These are phyloP conservation scores for Eidolon helvum DNA, from an alignment of 2,113 vertebrate genomes.

Conservation along the genomic window DNA sequence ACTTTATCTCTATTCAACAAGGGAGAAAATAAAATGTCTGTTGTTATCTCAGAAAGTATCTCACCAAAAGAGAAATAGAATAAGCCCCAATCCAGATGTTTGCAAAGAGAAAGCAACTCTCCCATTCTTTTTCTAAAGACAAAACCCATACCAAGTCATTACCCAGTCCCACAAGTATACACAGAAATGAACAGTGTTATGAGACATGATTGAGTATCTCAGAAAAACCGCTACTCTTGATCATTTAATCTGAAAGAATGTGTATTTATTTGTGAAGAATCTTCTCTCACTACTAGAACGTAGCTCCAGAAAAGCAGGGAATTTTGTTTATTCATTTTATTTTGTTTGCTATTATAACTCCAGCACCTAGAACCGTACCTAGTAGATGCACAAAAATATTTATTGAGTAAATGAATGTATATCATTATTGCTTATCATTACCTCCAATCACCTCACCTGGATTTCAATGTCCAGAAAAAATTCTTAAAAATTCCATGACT, in stretches of 20 bases:
- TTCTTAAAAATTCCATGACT: background rate
- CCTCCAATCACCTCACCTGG: background rate
- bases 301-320: background rate
- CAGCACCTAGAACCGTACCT: background rate
- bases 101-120: background rate
- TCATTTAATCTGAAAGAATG: background rate
- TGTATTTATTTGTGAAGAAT: background rate
- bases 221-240: background rate
- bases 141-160: background rate
- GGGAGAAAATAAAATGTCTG: background rate
- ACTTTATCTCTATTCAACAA: background rate
- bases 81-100: background rate
- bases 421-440: background rate
- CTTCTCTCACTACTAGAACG: background rate
- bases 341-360: background rate
- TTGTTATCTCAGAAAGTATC: background rate
- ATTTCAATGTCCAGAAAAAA: background rate
- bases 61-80: background rate
- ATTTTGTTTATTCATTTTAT: background rate
- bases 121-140: background rate
- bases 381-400: background rate
- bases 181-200: background rate
- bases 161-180: background rate
- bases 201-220: background rate
- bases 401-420: background rate